Evolutionary conservation across 1,140 invertebrate genomes (phyloP).

Genomic region (Micrasema longulum): DNA sequence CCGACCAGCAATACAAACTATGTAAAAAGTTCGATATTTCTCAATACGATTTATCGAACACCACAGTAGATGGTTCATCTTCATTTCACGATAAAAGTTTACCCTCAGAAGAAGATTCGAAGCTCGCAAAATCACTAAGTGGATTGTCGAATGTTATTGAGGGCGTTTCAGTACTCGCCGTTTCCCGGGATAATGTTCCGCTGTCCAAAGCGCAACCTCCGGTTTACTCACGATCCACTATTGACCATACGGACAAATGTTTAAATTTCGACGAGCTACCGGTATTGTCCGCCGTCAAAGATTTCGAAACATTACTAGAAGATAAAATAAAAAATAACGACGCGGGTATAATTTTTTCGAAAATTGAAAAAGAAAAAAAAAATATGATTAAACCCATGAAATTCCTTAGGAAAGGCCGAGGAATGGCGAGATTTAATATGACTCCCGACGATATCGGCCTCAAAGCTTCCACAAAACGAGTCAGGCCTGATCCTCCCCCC

Average conservation of each 20-base stretch:
- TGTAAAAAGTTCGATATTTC: background rate
- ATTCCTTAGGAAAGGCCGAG: slow-evolving; percentile 66
- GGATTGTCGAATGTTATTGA: background rate
- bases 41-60: background rate
- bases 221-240: background rate
- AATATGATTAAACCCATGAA: slow-evolving; percentile 24
- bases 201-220: background rate
- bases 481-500: background rate
- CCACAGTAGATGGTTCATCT: background rate
- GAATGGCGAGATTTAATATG: slow-evolving; percentile 60
- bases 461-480: background rate
- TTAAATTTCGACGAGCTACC: slow-evolving; percentile 36
- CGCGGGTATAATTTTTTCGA: background rate
- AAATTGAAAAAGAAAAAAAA: background rate
- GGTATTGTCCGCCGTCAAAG: slow-evolving; percentile 8
- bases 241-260: background rate
- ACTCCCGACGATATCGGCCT: slow-evolving; percentile 49
- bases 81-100: background rate
- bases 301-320: slow-evolving; percentile 46
- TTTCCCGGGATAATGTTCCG: slow-evolving; percentile 30
- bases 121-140: too few relatives aligned
- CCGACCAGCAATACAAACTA: slow-evolving; percentile 20
- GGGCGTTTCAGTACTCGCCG: slow-evolving; percentile 7
- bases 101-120: background rate
- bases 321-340: slow-evolving; percentile 44